Percentiles rank a stretch among this genome's conserved stretches.
Conservation (phyloP, 2,888 invertebrate genomes). For the Ichneumoninae sp. region DNA sequence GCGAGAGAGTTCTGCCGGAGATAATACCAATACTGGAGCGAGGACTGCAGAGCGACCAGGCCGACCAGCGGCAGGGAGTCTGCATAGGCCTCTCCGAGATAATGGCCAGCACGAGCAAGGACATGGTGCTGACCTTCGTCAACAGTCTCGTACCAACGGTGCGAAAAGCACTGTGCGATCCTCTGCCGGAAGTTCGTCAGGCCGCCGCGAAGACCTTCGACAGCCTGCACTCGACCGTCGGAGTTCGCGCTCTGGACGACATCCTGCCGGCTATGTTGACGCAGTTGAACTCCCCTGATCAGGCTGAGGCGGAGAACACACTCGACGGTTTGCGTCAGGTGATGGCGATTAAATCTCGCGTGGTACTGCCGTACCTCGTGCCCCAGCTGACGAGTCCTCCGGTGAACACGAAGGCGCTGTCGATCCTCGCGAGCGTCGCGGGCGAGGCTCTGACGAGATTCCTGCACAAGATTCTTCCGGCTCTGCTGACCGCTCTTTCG, state of each 20-base stretch:
- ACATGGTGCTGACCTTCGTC: conserved; percentile 96
- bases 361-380: conserved; percentile 97
- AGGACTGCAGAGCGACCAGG: conserved; percentile 95
- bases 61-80: conserved; percentile 99
- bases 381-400: conserved; percentile 96
- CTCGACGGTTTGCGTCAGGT: conserved; percentile 98
- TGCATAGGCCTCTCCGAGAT: conserved; percentile 99
- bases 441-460: conserved; percentile 96
- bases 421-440: conserved; percentile 97
- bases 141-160: conserved; percentile 97
- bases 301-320: conserved; percentile 93
- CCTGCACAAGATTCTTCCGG: conserved; percentile 95
- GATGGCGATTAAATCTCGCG: conserved; percentile 98
- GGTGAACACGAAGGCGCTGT: conserved; percentile 96
- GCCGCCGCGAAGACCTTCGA: conserved; percentile 99
- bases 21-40: conserved; percentile 98
- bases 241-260: conserved; percentile 97
- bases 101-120: conserved; percentile 97
- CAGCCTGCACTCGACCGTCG: conserved; percentile 97
- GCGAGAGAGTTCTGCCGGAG: conserved; percentile 98
- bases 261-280: conserved; percentile 96
- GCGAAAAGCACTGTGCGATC: conserved; percentile 97
- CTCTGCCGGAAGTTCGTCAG: conserved; percentile 94
- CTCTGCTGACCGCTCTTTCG: conserved; percentile 91
- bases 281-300: conserved; percentile 91